Percentiles rank a stretch among this genome's conserved stretches.
These are phyloP conservation scores for Apteryx mantelli DNA, from an alignment of 2,113 vertebrate species.

Conservation along the genomic window DNA sequence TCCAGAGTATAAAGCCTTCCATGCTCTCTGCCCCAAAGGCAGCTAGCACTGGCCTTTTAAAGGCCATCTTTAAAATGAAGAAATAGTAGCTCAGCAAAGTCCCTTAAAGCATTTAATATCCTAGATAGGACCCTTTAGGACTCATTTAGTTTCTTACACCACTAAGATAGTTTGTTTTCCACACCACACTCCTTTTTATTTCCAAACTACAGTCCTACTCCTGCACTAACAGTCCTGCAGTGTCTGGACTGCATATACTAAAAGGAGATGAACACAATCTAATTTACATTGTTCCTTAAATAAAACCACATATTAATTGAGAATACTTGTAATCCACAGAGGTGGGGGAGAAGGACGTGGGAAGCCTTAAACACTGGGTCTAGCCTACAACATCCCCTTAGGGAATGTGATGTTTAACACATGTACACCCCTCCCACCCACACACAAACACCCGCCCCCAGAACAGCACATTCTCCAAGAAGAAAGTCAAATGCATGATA, in stretches of 20 bases:
- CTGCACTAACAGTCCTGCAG: not conserved
- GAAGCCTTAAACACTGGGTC: not conserved
- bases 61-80: not conserved
- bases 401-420: not conserved
- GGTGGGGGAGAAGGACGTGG: not conserved
- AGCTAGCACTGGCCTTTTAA: not conserved
- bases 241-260: not conserved
- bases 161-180: not conserved
- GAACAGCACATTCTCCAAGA: not conserved
- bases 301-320: not conserved
- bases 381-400: not conserved
- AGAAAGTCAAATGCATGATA: constrained; percentile 1
- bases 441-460: not conserved
- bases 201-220: not conserved
- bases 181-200: constrained; percentile 24
- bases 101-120: not conserved
- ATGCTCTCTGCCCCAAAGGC: not conserved
- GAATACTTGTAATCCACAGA: constrained; percentile 10
- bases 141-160: not conserved
- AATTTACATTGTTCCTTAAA: constrained; percentile 37
- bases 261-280: not conserved
- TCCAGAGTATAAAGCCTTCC: not conserved
- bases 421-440: not conserved
- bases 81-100: not conserved
- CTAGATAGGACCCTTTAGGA: not conserved